Conservation (phyloP, 2,797 vertebrate genomes). For the Triplophysa yarkandensis region DNA sequence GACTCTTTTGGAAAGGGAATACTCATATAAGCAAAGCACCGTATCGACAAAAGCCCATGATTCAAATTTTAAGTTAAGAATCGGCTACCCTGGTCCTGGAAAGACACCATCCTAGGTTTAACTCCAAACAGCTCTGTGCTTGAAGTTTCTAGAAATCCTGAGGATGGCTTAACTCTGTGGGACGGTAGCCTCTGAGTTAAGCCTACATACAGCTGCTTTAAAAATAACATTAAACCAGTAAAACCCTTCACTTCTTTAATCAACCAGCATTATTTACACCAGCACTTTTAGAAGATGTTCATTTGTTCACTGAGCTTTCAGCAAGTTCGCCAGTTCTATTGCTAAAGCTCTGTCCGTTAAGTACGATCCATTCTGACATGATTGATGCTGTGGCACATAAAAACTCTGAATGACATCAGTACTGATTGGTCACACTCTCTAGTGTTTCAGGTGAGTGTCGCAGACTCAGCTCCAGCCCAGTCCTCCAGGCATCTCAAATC, state of each 20-base stretch:
- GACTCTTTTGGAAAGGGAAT: constrained; percentile 12
- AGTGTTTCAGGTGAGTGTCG: constrained; percentile 28
- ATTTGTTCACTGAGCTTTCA: background rate
- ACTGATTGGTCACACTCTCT: constrained; percentile 3
- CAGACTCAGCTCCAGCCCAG: constrained; percentile 12
- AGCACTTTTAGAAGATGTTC: background rate
- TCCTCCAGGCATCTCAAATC: background rate
- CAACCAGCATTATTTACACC: background rate
- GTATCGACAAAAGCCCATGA: too few relatives aligned
- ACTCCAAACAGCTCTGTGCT: too few relatives aligned
- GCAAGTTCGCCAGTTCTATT: background rate
- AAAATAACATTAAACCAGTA: background rate
- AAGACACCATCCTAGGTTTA: too few relatives aligned
- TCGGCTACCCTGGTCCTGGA: too few relatives aligned
- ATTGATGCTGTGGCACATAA: constrained; percentile 7
- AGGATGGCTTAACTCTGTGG: too few relatives aligned
- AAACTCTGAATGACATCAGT: constrained; percentile 13
- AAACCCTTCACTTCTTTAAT: background rate
- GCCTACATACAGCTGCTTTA: background rate
- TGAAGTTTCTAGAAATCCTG: too few relatives aligned
- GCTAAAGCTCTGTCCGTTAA: constrained; percentile 4
- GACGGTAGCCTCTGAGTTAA: too few relatives aligned
- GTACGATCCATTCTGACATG: background rate
- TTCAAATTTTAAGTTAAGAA: too few relatives aligned
- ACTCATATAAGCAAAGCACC: constrained; percentile 8